A percentile compares a stretch with the other conserved stretches of the same genome.
These are phyloP conservation scores for Sebastes hubbsi DNA, from an alignment of 2,797 vertebrate genomes.

Conservation along the genomic window DNA sequence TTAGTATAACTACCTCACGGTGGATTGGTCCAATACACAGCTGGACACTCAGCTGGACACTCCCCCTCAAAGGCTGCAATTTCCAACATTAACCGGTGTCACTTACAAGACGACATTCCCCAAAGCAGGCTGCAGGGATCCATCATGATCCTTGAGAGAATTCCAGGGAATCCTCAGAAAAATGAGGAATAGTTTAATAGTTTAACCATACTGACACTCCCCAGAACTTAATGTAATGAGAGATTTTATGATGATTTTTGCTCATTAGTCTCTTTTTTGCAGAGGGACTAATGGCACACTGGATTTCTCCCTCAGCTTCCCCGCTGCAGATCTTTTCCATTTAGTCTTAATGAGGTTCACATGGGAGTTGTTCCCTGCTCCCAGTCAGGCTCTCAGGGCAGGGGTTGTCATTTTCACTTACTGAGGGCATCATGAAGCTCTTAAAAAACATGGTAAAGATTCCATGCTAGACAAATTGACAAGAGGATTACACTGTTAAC, in stretches of 20 bases:
- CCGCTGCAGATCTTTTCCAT: constrained; percentile 34
- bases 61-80: not conserved
- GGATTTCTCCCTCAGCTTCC: not conserved
- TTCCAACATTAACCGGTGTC: not conserved
- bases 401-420: constrained; percentile 47
- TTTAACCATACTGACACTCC: constrained; percentile 7
- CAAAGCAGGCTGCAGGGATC: constrained; percentile 9
- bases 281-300: constrained; percentile 20
- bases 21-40: not conserved
- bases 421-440: constrained; percentile 2
- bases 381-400: constrained; percentile 38
- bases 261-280: constrained; percentile 57
- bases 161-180: not conserved
- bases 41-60: not conserved
- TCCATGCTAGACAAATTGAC: constrained; percentile 35
- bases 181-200: not conserved
- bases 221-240: constrained; percentile 15
- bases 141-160: not conserved
- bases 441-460: not conserved
- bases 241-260: constrained; percentile 28
- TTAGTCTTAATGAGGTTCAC: constrained; percentile 51
- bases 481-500: not conserved
- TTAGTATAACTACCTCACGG: not conserved
- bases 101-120: not conserved
- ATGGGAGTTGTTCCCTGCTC: constrained; percentile 43